phyloP scores from a whole-genome alignment of 2,113 vertebrate species.

The Gymnogyps californianus region DNA sequence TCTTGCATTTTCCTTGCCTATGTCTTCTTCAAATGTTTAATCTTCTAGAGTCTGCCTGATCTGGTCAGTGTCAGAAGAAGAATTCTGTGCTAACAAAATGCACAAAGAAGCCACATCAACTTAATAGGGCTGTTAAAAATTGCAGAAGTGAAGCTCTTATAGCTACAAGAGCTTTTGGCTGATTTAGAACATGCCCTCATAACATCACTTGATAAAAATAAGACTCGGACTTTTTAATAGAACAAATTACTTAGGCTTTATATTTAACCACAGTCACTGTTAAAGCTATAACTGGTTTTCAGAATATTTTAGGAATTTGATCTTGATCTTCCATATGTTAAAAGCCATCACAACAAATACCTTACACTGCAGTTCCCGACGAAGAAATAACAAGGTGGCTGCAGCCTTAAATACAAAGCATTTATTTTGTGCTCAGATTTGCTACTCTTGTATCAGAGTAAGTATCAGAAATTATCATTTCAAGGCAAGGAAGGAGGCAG shows the following conservation, averaged over 20 bases:
- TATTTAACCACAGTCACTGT: conserved; percentile 71
- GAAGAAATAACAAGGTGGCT: background rate
- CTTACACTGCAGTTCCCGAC: background rate
- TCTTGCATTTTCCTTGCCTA: background rate
- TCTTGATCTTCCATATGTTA: conserved; percentile 64
- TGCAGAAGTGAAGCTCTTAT: conserved; percentile 24
- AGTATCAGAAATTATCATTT: background rate
- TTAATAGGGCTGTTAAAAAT: conserved; percentile 38
- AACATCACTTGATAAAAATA: conserved; percentile 77
- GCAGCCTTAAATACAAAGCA: background rate
- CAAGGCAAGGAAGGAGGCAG: background rate
- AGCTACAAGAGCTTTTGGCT: conserved; percentile 38
- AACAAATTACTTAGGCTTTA: conserved; percentile 75
- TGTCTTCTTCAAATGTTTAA: background rate
- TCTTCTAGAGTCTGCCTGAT: background rate
- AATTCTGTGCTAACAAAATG: conserved; percentile 33
- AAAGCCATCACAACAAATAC: conserved; percentile 61
- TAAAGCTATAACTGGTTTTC: conserved; percentile 73
- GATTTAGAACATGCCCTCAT: conserved; percentile 67
- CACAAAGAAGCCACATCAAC: conserved; percentile 28
- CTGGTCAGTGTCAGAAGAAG: background rate
- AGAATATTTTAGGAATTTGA: conserved; percentile 74
- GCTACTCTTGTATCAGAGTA: background rate
- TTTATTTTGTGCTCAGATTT: background rate
- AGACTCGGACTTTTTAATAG: conserved; percentile 75